Base-by-base conservation (phyloP, 2,888 invertebrate species). In the Scelioninae gen. 1 region DNA sequence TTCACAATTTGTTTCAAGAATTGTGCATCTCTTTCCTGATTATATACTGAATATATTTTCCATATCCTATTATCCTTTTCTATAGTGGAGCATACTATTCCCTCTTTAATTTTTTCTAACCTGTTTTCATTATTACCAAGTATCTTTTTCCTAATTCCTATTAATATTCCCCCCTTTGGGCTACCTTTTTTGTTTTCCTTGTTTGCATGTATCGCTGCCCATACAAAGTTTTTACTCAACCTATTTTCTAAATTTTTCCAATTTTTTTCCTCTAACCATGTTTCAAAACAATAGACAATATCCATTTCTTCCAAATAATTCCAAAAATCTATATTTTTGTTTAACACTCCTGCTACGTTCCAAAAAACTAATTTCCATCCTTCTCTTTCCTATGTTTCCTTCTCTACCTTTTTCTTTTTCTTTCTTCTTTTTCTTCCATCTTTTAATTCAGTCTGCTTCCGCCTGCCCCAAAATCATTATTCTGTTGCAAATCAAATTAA, bases 251-350 rank as follows among this genome's bases (percentile, higher is more conserved):
- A n/a, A 10, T 11, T 58, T 6, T 62, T 51, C 82, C 85, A 85
- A 0, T 23, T 55, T 31, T 84, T 85, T 29, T 85, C 78, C 5
- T 75, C 83, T 10, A 81, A 8, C 84, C 85, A 84, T 5, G 84
- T 85, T 32, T 85, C 82, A 38, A 34, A 47, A 85, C n/a, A 7
- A 69, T 62, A 9, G 11, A 86, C 29, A 3, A 78, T 38, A 5
- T 85, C 83, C 38, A 65, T 82, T 5, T 63, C 32, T 8, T 58
- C 72, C 13, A 86, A 4, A 16, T 16, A 65, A 0, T 80, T 38
- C 69, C 82, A 84, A 10, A 83, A 79, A 3, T 84, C 84, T 23
- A 23, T 76, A 13, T 83, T 78, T 16, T 86, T 86, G 6, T 75
- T 23, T 23, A 23, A 23, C 23, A n/a, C n/a, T n/a, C n/a, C n/a